Conservation (phyloP, 2,113 vertebrate species). For the Recurvirostra avosetta region DNA sequence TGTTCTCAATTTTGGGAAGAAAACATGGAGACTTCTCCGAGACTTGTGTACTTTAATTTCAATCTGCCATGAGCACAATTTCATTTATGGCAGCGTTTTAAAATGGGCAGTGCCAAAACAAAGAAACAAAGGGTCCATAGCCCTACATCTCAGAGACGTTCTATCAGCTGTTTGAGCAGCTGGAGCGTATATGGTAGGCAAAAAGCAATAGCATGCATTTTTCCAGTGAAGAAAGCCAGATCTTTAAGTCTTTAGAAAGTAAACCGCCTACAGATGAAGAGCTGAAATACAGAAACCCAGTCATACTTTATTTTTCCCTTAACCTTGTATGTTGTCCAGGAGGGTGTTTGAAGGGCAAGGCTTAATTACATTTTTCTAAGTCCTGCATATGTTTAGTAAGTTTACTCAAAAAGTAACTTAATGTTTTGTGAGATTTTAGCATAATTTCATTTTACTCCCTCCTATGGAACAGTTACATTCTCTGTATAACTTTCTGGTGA, state of each 20-base stretch:
- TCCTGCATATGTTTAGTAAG: background rate
- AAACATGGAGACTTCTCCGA: background rate
- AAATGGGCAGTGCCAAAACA: background rate
- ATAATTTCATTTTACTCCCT: background rate
- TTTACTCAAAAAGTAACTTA: background rate
- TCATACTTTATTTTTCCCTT: background rate
- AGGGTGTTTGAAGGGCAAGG: background rate
- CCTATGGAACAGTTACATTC: background rate
- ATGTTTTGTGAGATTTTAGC: background rate
- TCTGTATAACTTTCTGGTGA: background rate
- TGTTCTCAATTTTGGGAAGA: background rate
- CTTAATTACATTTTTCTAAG: background rate
- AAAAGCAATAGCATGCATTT: background rate
- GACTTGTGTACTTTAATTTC: background rate
- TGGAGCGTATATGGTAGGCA: background rate
- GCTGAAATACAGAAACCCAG: background rate
- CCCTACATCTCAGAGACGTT: background rate
- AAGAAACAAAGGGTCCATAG: background rate
- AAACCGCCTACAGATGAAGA: constrained; percentile 26
- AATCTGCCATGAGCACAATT: background rate
- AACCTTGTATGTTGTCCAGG: background rate
- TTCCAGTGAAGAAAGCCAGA: background rate
- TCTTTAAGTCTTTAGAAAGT: background rate
- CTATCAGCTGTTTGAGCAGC: background rate
- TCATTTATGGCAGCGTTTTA: background rate